phyloP scores from a whole-genome alignment of 2,888 invertebrate genomes.

The Erebia palarica region DNA sequence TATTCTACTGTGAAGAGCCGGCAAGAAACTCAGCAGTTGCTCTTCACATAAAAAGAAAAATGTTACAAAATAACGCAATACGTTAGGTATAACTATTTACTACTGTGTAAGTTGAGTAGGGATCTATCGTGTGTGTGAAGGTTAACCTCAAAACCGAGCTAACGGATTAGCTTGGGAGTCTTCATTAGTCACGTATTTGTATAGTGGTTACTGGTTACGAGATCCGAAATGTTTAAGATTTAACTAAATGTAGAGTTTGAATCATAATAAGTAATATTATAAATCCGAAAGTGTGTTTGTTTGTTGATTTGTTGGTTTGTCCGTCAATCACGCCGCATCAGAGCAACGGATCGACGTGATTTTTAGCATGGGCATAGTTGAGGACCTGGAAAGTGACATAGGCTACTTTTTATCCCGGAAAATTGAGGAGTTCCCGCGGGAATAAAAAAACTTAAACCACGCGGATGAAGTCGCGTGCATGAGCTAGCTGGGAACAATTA shows the following conservation, averaged over 20 bases:
- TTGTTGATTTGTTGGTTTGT: neutral
- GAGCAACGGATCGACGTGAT: neutral
- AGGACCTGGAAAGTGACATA: neutral
- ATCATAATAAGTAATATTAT: no score
- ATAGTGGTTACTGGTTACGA: neutral
- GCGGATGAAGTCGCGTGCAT: no score
- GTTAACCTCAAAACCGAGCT: constrained; percentile 6
- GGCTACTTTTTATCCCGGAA: neutral
- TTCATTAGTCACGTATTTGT: constrained; percentile 14
- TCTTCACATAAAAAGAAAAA: no score
- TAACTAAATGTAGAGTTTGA: no score
- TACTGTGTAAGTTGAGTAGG: neutral
- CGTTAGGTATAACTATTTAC: neutral
- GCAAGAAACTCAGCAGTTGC: no score
- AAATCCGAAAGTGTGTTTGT: neutral
- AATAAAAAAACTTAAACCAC: no score
- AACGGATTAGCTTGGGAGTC: constrained; percentile 5
- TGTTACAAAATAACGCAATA: neutral
- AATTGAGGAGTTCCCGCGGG: neutral
- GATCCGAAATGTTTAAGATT: neutral
- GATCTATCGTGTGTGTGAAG: neutral
- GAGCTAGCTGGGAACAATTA: neutral
- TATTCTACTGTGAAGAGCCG: no score
- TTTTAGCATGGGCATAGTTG: no score
- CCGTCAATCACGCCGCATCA: neutral